A percentile compares a stretch with the other conserved stretches of the same genome.
Conservation (phyloP, 1,140 invertebrate species). For the Drosophila tristis region DNA sequence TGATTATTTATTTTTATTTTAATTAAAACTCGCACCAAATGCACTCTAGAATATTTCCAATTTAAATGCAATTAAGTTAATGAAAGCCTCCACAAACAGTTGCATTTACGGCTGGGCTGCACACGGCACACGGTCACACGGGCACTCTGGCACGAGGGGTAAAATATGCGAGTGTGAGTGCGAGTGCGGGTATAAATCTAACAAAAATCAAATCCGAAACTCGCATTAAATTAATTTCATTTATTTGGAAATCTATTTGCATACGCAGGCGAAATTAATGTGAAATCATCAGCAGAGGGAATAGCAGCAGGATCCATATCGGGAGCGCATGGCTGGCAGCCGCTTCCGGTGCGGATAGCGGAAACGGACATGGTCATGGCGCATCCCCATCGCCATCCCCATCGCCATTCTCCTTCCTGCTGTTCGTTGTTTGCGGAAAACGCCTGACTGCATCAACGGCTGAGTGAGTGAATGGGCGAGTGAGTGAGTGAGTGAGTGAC, state of each 20-base stretch:
- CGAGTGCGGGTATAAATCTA: background rate
- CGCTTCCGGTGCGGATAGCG: conserved; percentile 59
- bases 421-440: conserved; percentile 52
- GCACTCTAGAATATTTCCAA: conserved; percentile 55
- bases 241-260: conserved; percentile 79
- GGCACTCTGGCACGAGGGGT: background rate
- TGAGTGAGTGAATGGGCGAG: conserved; percentile 41
- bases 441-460: conserved; percentile 71
- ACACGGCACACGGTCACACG: no score
- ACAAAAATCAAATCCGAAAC: conserved; percentile 66
- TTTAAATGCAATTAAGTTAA: conserved; percentile 81
- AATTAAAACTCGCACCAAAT: conserved; percentile 64
- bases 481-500: conserved; percentile 20
- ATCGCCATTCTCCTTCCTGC: conserved; percentile 3
- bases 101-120: no score
- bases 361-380: conserved; percentile 72
- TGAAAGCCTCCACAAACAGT: conserved; percentile 35
- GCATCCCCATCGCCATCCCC: conserved; percentile 29
- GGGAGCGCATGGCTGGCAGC: conserved; percentile 26
- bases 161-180: conserved; percentile 12
- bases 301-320: conserved; percentile 21
- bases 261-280: conserved; percentile 80
- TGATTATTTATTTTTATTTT: conserved; percentile 54
- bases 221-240: conserved; percentile 79
- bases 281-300: conserved; percentile 47